Conservation (phyloP, 2,888 invertebrate genomes). For the Torymus aiolomorphi region DNA sequence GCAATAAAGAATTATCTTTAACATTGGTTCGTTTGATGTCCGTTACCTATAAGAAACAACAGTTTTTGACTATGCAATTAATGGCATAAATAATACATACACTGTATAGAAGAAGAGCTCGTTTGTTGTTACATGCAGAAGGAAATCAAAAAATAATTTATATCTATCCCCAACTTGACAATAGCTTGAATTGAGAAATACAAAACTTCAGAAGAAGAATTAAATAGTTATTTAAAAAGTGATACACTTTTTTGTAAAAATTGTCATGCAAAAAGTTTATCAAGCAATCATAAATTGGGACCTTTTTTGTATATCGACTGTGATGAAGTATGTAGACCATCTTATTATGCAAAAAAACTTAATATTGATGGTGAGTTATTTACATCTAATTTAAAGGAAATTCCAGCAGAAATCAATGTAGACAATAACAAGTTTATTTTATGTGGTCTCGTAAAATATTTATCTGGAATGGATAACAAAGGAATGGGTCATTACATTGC, state of each 20-base stretch:
- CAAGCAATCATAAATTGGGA: constrained; percentile 1
- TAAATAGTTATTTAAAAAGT: constrained; percentile 11
- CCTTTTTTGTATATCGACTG: constrained; percentile 10
- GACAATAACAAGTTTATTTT: constrained; percentile 19
- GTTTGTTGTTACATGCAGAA: not conserved
- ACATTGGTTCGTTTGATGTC: no score
- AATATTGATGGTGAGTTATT: constrained; percentile 13
- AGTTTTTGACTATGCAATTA: constrained; percentile 9
- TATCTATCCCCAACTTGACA: not conserved
- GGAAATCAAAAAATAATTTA: not conserved
- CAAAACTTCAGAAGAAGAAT: not conserved
- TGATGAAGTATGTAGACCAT: constrained; percentile 9
- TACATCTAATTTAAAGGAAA: constrained; percentile 18
- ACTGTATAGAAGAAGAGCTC: constrained; percentile 5
- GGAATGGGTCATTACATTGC: constrained; percentile 32
- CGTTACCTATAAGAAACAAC: no score
- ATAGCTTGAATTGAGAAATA: not conserved
- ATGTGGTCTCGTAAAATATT: constrained; percentile 10
- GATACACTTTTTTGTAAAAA: not conserved
- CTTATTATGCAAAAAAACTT: constrained; percentile 8
- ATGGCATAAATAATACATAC: not conserved
- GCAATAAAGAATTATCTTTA: no score
- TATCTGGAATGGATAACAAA: not conserved
- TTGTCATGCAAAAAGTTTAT: not conserved
- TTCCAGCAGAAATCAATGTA: not conserved